phyloP scores from a whole-genome alignment of 2,888 invertebrate species.

The Drosophila quasianomalipes region DNA sequence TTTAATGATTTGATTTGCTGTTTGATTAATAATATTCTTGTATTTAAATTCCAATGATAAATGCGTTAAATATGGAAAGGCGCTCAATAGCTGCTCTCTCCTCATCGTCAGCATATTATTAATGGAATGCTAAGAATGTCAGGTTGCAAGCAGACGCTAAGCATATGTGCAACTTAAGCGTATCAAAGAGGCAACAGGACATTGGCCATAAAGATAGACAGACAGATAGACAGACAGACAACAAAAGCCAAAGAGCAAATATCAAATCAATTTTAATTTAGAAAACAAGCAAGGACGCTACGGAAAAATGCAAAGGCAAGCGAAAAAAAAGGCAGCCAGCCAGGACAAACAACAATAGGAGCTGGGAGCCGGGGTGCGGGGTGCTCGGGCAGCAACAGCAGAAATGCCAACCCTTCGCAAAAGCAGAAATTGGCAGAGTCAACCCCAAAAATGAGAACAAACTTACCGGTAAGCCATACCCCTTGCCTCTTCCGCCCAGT shows the following conservation, averaged over 20 bases:
- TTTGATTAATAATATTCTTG: neutral
- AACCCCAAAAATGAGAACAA: slow-evolving; percentile 59
- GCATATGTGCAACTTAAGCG: slow-evolving; percentile 67
- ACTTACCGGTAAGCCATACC: slow-evolving; percentile 15
- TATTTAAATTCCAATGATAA: neutral
- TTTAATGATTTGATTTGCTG: neutral
- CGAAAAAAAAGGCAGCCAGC: slow-evolving; percentile 48
- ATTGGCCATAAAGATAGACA: slow-evolving; percentile 13
- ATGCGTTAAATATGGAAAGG: neutral
- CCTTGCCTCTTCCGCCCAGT: neutral
- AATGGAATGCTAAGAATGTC: slow-evolving; percentile 63
- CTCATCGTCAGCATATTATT: slow-evolving; percentile 46
- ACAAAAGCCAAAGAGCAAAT: slow-evolving; percentile 64
- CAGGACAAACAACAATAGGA: slow-evolving; percentile 32
- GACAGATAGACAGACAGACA: slow-evolving; percentile 1
- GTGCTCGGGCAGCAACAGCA: neutral
- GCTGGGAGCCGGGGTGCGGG: neutral
- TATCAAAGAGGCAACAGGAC: slow-evolving; percentile 48
- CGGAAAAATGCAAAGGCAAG: slow-evolving; percentile 69
- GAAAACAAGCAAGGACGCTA: slow-evolving; percentile 70
- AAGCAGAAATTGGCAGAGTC: slow-evolving; percentile 27
- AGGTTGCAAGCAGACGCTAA: slow-evolving; percentile 25
- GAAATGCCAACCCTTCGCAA: slow-evolving; percentile 59
- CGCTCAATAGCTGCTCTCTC: neutral
- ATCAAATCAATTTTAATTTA: slow-evolving; percentile 82